phyloP scores from a whole-genome alignment of 2,797 vertebrate genomes.

The Labeo calbasu region DNA sequence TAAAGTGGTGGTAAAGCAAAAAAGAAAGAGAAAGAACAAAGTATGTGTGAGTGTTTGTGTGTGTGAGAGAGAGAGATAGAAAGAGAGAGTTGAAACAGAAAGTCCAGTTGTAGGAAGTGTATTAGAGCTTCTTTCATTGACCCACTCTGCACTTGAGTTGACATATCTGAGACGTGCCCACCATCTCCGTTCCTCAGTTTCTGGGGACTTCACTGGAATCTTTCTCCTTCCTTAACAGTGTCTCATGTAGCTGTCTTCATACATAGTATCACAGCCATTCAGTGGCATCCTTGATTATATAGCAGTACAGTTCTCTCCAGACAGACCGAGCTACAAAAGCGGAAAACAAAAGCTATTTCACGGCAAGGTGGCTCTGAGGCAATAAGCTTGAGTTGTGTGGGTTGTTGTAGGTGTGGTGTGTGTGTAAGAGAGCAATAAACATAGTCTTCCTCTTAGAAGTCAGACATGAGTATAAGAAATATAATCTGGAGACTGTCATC shows the following conservation, averaged over 20 bases:
- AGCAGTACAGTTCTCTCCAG: conserved; percentile 23
- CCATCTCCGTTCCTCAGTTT: conserved; percentile 18
- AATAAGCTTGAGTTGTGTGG: conserved; percentile 43
- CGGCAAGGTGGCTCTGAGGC: conserved; percentile 38
- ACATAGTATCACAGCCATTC: conserved; percentile 17
- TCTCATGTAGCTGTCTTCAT: conserved; percentile 26
- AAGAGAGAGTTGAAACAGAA: background rate
- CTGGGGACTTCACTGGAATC: background rate
- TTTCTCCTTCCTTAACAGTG: conserved; percentile 13
- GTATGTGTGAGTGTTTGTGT: background rate
- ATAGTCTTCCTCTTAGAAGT: conserved; percentile 14
- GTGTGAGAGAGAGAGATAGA: background rate
- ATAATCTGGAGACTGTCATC: conserved; percentile 32
- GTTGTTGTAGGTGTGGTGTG: conserved; percentile 23
- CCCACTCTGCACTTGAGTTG: conserved; percentile 37
- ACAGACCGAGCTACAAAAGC: conserved; percentile 24
- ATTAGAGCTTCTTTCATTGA: conserved; percentile 43
- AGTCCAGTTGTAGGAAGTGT: conserved; percentile 37
- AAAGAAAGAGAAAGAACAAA: background rate
- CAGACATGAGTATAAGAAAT: background rate
- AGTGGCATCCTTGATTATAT: conserved; percentile 23
- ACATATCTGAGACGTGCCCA: conserved; percentile 33
- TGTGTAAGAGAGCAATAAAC: conserved; percentile 21
- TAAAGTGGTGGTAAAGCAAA: background rate
- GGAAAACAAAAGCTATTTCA: conserved; percentile 51